Evolutionary conservation across 1,140 invertebrate species (phyloP), one percentile per base, ranked within the genome.

Genomic region (Ylistrum balloti): DNA sequence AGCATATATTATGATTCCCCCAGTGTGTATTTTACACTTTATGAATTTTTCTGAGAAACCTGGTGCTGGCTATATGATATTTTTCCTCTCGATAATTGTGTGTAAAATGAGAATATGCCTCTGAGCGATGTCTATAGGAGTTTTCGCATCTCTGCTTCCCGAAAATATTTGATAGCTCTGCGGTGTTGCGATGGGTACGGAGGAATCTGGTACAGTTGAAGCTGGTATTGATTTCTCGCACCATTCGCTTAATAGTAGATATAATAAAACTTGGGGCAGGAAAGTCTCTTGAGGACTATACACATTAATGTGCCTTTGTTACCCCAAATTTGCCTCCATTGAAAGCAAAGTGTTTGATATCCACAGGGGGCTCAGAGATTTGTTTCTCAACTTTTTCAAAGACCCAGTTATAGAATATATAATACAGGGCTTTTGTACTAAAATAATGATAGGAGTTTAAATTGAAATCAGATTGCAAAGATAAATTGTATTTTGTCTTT

Each of bases 21-120:
- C 1, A 11, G 56, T n/a, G 56, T 74, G 56, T 74, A 28, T 74
- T 74, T 74, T 74, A 38, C 35, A 5, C 56, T 74, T 74, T 74
- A 74, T 74, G 56, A 74, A 74, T 74, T 74, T 74, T 28, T 74
- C 56, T 74, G 0, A n/a, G n/a, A 74, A 11, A 74, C 56, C 1
- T 74, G 56, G n/a, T 74, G 56, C 22, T 74, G 28, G 56, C 56
- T 74, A 28, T 74, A 28, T n/a, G 56, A 28, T 74, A 74, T 74
- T 74, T 74, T 28, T 11, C 56, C n/a, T 20, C 13, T 74, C 56
- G 28, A 22, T 74, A 74, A 74, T 74, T 7, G 56, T 17, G 56
- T 28, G 56, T 74, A 74, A 74, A 74, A 74, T 74, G 56, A 74
- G 56, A 74, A 28, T 74, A 74, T n/a, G 56, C 56, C 56, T 74